Percentiles rank a stretch among this genome's conserved stretches.
Evolutionary conservation across 2,797 vertebrate species (phyloP).

Genomic region (Melanotaenia pygmaea): DNA sequence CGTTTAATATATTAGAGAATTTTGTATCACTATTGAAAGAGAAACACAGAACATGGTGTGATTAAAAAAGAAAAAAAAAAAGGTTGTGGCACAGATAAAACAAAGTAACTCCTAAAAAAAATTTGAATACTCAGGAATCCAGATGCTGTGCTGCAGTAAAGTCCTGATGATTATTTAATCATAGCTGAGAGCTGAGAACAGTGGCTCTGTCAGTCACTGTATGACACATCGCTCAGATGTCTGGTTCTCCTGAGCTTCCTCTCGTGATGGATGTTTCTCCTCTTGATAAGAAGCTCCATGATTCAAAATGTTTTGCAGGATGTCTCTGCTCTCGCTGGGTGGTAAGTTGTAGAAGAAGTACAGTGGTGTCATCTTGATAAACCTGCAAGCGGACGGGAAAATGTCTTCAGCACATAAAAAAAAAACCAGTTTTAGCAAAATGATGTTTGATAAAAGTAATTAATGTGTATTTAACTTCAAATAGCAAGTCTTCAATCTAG

Average conservation of each 20-base stretch:
- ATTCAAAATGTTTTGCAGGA: slow-evolving; percentile 85
- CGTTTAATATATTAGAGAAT: slow-evolving; percentile 37
- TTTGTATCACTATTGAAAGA: slow-evolving; percentile 20
- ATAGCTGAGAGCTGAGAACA: not conserved
- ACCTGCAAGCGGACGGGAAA: slow-evolving; percentile 71
- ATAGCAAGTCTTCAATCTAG: slow-evolving; percentile 1
- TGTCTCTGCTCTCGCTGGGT: slow-evolving; percentile 90
- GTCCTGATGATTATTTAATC: not conserved
- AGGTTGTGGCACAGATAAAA: slow-evolving; percentile 2
- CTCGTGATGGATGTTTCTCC: slow-evolving; percentile 51
- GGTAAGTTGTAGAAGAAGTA: slow-evolving; percentile 95
- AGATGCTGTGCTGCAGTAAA: slow-evolving; percentile 1
- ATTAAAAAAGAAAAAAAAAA: not conserved
- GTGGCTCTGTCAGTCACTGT: slow-evolving; percentile 56
- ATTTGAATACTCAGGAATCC: not conserved
- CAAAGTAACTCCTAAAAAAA: not conserved
- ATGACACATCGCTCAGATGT: slow-evolving; percentile 67
- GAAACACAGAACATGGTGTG: slow-evolving; percentile 16
- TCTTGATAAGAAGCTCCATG: slow-evolving; percentile 40
- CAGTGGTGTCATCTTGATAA: slow-evolving; percentile 88
- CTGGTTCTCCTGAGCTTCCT: slow-evolving; percentile 44
- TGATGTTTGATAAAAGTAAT: not conserved
- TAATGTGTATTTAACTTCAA: not conserved
- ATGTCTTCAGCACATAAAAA: not conserved
- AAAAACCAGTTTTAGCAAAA: not conserved